A percentile compares a stretch with the other conserved stretches of the same genome.
Evolutionary conservation across 2,888 invertebrate species (phyloP).

Genomic region (Sicus ferrugineus): DNA sequence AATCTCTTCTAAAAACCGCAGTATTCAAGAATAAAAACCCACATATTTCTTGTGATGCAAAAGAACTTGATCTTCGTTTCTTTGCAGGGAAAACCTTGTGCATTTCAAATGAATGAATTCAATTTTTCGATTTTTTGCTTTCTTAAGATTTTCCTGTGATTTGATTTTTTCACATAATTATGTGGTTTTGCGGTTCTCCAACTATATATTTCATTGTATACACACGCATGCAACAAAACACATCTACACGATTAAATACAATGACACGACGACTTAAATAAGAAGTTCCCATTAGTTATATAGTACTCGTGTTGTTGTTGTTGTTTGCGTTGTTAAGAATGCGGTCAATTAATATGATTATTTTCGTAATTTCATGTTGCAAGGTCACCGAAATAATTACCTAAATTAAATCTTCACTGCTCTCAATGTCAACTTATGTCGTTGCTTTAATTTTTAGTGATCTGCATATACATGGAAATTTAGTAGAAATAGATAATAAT

Average conservation of each 20-base stretch:
- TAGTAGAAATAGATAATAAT: too few relatives aligned
- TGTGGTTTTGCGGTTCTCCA: background rate
- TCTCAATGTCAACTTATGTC: constrained; percentile 21
- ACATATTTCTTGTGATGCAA: background rate
- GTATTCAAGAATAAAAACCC: too few relatives aligned
- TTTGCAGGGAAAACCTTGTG: background rate
- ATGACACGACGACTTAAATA: too few relatives aligned
- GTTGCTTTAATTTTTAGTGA: background rate
- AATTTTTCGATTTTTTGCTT: background rate
- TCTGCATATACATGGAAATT: background rate
- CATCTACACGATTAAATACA: background rate
- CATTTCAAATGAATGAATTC: background rate
- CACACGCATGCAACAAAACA: background rate
- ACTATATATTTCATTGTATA: background rate
- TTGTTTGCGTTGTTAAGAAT: constrained; percentile 7
- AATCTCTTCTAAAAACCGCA: too few relatives aligned
- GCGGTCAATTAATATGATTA: constrained; percentile 21
- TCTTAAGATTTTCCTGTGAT: background rate
- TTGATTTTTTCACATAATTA: background rate
- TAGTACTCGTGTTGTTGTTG: background rate
- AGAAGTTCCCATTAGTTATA: background rate
- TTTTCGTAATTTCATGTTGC: constrained; percentile 27
- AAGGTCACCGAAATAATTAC: constrained; percentile 27
- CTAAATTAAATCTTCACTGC: constrained; percentile 6
- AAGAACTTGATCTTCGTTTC: background rate